A percentile compares a stretch with the other conserved stretches of the same genome.
Evolutionary conservation across 1,140 invertebrate genomes (phyloP).

Genomic region (Heliothis subflexa): DNA sequence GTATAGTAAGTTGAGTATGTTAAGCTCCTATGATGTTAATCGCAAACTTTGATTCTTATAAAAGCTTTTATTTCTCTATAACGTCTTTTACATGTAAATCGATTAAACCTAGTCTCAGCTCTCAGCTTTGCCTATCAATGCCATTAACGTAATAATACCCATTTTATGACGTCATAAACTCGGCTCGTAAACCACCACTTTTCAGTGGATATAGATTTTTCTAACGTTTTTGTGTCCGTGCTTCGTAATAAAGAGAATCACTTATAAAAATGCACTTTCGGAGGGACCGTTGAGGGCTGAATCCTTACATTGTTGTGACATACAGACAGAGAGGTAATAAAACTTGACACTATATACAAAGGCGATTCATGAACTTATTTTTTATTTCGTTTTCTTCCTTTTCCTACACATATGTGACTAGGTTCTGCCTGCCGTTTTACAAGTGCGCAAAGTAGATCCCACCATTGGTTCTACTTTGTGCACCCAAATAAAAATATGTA

Average conservation of each 20-base stretch:
- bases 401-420: background rate
- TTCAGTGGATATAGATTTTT: constrained; percentile 72
- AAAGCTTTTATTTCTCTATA: no score
- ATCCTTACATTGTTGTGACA: constrained; percentile 62
- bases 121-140: constrained; percentile 45
- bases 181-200: constrained; percentile 75
- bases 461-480: no score
- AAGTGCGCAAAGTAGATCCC: no score
- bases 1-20: no score
- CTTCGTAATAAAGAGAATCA: constrained; percentile 82
- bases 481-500: no score
- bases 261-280: constrained; percentile 77
- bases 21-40: no score
- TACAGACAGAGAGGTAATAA: constrained; percentile 48
- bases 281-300: constrained; percentile 58
- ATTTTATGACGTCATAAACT: constrained; percentile 74
- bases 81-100: no score
- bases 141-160: constrained; percentile 71
- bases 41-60: no score
- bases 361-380: background rate
- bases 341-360: constrained; percentile 12
- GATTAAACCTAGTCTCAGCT: background rate
- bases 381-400: background rate
- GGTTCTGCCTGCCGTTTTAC: no score
- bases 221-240: constrained; percentile 76